Conservation (phyloP, 2,113 vertebrate genomes). For the Rhombomys opimus region DNA sequence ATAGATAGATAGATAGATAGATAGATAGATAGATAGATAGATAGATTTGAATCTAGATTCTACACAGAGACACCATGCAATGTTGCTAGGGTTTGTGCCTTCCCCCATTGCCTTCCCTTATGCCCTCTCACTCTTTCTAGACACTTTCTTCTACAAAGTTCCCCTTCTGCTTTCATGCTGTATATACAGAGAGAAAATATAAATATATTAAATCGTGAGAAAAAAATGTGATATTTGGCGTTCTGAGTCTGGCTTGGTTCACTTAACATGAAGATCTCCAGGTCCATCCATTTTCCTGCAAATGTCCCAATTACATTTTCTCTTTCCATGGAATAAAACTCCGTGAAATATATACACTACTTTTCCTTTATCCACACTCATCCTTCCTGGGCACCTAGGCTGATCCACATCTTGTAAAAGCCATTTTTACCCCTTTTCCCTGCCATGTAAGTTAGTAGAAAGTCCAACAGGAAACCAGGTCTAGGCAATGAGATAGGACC, state of each 20-base stretch:
- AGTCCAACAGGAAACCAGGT: neutral
- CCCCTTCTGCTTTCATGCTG: neutral
- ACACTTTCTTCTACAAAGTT: neutral
- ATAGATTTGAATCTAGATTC: neutral
- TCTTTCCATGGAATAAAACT: neutral
- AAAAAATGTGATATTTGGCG: neutral
- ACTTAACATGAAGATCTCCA: neutral
- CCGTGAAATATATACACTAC: neutral
- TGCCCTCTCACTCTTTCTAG: neutral
- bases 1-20: neutral
- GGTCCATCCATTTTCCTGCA: neutral
- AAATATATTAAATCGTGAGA: neutral
- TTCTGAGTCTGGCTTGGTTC: neutral
- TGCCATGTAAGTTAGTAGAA: slow-evolving; percentile 11
- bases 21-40: neutral
- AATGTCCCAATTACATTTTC: neutral
- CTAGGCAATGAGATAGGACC: neutral
- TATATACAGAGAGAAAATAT: neutral
- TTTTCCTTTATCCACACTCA: neutral
- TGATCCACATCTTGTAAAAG: neutral
- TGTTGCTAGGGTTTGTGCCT: neutral
- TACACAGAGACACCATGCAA: neutral
- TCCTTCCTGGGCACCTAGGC: neutral
- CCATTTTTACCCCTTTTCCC: neutral
- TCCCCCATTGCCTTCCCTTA: neutral